Base-by-base conservation (phyloP, 2,888 invertebrate genomes). In the Dioctria linearis region DNA sequence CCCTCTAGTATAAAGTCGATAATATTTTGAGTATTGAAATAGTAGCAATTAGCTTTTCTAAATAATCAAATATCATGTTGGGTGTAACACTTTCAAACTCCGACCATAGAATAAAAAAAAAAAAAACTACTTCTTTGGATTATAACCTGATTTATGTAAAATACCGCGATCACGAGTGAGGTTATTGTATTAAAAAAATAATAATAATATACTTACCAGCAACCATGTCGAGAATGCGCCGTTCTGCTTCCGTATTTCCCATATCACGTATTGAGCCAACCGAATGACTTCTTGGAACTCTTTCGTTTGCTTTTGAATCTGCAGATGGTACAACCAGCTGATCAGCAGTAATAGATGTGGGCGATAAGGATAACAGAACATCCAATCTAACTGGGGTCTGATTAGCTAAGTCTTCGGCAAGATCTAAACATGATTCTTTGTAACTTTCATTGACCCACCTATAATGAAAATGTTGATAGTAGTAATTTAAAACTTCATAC, bases 391-490 rank as follows among this genome's bases (percentile, higher is more conserved):
- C 96, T 0, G 97, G 97, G 3, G 97, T 97, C 89, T 96, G 95
- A 85, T 95, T 96, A 40, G 97, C 97, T 83, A 97, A 88, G 84
- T 95, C 94, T 88, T 97, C 96, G 1, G 97, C 95, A 85, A 95
- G 91, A 84, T 95, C 95, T 82, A 97, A 90, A 88, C 97, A 96
- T 63, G 94, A 94, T 51, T 94, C 93, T 83, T 93, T 92, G 86
- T 95, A 96, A 0, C 94, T 94, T 85, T 93, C 92, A 88, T 99
- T 98, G 82, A 99, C 95, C 99, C 99, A 99, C 46, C 91, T 91
- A 83, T 79, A 76, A 69, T 2, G 39, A 9, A 11, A 25, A 43
- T 51, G 51, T 49, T 39, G 57, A 73, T 54, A 54, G 0, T 54
- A 11, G 0, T 54, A 54, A 54, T 54, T 54, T 54, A 4, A 54